Conservation (phyloP, 2,797 vertebrate genomes). For the Amazonetta brasiliensis region DNA sequence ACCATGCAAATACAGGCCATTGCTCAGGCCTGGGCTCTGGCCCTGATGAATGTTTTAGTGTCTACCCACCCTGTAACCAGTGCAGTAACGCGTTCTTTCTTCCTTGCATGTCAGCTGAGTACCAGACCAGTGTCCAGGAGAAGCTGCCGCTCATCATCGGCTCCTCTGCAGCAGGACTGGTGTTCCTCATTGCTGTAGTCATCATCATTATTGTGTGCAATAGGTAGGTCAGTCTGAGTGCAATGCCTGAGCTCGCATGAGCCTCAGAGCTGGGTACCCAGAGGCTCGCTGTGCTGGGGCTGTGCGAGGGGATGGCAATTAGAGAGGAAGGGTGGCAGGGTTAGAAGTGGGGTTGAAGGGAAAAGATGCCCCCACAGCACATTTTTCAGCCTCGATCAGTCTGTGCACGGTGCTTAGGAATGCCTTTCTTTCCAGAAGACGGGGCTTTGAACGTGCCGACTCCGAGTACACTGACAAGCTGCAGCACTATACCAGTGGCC, state of each 20-base stretch:
- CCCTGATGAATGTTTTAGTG: accelerated
- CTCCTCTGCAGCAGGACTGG: constrained; percentile 92
- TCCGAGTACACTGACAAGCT: constrained; percentile 97
- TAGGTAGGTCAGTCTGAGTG: constrained; percentile 82
- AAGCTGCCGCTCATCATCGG: constrained; percentile 97
- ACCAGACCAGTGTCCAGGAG: constrained; percentile 97
- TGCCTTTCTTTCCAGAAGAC: constrained; percentile 87
- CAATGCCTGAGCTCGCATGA: accelerated
- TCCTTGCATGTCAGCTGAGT: constrained; percentile 83
- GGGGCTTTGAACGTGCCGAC: constrained; percentile 90
- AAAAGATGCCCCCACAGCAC: neutral
- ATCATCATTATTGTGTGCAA: constrained; percentile 95
- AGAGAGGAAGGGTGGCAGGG: neutral
- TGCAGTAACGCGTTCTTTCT: neutral
- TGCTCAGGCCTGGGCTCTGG: neutral
- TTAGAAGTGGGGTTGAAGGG: too few species aligned
- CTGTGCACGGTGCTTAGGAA: constrained; percentile 58
- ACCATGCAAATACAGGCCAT: accelerated
- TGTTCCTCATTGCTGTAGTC: constrained; percentile 95
- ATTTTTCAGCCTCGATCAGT: neutral
- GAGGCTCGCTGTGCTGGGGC: neutral
- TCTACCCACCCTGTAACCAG: accelerated
- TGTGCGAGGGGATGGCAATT: accelerated
- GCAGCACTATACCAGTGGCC: constrained; percentile 96
- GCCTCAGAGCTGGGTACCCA: neutral